These are phyloP conservation scores for Euura saliciscinereae DNA, from an alignment of 1,140 invertebrate species.

Conservation along the genomic window DNA sequence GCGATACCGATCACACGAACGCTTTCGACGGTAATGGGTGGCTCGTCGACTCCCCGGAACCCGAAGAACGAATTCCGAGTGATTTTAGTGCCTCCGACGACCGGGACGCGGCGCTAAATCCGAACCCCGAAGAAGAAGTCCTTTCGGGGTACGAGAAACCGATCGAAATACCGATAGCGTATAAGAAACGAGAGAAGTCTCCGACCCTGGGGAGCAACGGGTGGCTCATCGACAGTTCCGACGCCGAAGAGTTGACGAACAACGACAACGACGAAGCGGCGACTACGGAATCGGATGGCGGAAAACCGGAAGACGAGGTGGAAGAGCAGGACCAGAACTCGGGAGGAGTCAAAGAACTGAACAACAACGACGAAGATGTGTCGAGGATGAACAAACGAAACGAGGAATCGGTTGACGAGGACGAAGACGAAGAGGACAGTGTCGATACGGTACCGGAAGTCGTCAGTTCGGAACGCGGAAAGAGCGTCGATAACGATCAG, in stretches of 20 bases:
- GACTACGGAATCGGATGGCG: not conserved
- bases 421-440: constrained; percentile 18
- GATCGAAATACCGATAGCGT: constrained; percentile 22
- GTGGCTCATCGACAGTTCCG: constrained; percentile 46
- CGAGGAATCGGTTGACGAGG: constrained; percentile 13
- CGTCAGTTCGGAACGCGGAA: too few relatives aligned
- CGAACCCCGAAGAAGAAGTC: constrained; percentile 19
- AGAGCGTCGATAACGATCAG: not conserved
- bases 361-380: constrained; percentile 10
- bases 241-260: constrained; percentile 25
- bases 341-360: not conserved
- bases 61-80: too few relatives aligned
- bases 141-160: constrained; percentile 13
- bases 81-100: too few relatives aligned
- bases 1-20: constrained; percentile 31
- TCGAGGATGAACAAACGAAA: constrained; percentile 14
- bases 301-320: not conserved
- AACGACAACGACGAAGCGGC: constrained; percentile 45
- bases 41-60: constrained; percentile 34
- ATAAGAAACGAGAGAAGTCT: constrained; percentile 3
- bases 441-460: too few relatives aligned
- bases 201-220: constrained; percentile 43
- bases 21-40: constrained; percentile 57
- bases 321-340: not conserved
- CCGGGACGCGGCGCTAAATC: constrained; percentile 31